Conservation (phyloP, 1,140 invertebrate species). For the Cecropterus lyciades region DNA sequence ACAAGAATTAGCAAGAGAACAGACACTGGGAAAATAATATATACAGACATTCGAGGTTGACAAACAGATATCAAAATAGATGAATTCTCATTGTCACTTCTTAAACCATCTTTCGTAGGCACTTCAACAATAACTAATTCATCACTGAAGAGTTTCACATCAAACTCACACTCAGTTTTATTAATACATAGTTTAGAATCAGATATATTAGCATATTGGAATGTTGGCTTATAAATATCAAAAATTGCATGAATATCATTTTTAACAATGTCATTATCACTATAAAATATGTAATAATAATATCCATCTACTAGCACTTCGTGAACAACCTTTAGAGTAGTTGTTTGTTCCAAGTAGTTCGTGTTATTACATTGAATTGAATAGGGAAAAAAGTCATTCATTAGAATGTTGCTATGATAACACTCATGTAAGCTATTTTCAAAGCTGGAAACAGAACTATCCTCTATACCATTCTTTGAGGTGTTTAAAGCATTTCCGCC, state of each 20-base stretch:
- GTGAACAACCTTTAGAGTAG: conserved; percentile 87
- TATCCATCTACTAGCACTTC: conserved; percentile 90
- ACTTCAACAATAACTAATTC: conserved; percentile 92
- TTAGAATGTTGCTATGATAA: conserved; percentile 89
- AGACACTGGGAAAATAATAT: conserved; percentile 90
- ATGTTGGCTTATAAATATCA: conserved; percentile 93
- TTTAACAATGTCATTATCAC: conserved; percentile 90
- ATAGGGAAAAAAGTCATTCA: conserved; percentile 88
- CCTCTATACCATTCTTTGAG: conserved; percentile 80
- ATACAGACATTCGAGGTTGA: conserved; percentile 90
- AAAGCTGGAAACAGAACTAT: conserved; percentile 90
- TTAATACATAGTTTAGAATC: conserved; percentile 89
- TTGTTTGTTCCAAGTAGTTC: conserved; percentile 87
- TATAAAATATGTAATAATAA: conserved; percentile 95
- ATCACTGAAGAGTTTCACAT: conserved; percentile 88
- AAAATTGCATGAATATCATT: conserved; percentile 93
- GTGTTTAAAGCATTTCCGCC: conserved; percentile 89
- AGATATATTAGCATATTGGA: conserved; percentile 90
- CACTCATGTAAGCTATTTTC: conserved; percentile 90
- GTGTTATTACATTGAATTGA: conserved; percentile 87
- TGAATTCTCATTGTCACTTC: conserved; percentile 89
- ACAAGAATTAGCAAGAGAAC: conserved; percentile 90
- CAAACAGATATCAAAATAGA: conserved; percentile 89
- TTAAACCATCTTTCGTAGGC: conserved; percentile 91
- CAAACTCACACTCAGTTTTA: conserved; percentile 90